Evolutionary conservation across 2,888 invertebrate species (phyloP).

Genomic region (Scrobipalpa atriplicella): DNA sequence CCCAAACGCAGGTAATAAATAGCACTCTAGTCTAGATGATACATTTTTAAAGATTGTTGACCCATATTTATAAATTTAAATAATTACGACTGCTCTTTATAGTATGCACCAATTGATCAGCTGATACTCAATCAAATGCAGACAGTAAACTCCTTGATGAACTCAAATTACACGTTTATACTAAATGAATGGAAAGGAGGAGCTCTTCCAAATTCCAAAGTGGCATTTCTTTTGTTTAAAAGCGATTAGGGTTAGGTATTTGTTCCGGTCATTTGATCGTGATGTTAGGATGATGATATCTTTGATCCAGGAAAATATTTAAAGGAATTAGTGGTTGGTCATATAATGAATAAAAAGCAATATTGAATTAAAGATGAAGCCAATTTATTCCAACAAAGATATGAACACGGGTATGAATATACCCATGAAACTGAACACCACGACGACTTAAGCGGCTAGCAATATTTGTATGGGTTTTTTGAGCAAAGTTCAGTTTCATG

Average conservation of each 20-base stretch:
- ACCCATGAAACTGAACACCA: too few species aligned
- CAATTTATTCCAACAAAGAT: too few species aligned
- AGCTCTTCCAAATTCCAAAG: background rate
- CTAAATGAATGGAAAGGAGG: background rate
- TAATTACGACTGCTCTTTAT: background rate
- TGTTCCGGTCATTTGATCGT: background rate
- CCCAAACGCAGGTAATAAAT: too few species aligned
- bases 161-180: slow-evolving; percentile 7
- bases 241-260: slow-evolving; percentile 6
- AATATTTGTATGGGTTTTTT: too few species aligned
- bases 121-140: slow-evolving; percentile 17
- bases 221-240: slow-evolving; percentile 8
- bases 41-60: background rate
- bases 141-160: slow-evolving; percentile 4
- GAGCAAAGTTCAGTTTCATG: too few species aligned
- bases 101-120: background rate
- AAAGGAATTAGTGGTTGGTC: background rate
- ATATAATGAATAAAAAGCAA: too few species aligned
- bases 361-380: too few species aligned
- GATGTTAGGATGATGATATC: background rate
- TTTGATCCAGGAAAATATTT: background rate
- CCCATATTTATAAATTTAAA: background rate
- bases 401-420: too few species aligned
- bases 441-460: too few species aligned
- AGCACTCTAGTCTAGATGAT: too few species aligned